Conservation (phyloP, 2,113 vertebrate genomes). For the Bubo bubo region DNA sequence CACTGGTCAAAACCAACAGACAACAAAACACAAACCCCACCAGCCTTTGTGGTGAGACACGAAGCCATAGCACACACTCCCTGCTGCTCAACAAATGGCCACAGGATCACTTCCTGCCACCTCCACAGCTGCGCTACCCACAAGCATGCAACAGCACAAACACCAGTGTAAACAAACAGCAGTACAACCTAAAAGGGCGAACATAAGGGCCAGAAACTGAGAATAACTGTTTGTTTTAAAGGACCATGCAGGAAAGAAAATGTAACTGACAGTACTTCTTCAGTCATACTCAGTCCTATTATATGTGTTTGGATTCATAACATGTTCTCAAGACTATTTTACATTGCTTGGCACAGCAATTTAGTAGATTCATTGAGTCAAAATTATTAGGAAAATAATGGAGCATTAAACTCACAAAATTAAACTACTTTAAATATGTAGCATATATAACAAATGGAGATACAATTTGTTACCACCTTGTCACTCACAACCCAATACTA, state of each 20-base stretch:
- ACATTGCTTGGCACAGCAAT: not conserved
- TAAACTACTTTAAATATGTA: not conserved
- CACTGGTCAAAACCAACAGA: not conserved
- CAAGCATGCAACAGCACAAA: not conserved
- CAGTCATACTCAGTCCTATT: not conserved
- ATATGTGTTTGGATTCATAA: not conserved
- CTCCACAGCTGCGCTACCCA: slow-evolving; percentile 1
- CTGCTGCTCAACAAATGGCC: not conserved
- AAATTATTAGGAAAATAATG: not conserved
- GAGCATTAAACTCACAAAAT: not conserved
- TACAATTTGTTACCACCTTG: not conserved
- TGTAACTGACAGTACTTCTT: not conserved
- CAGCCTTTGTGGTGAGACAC: not conserved
- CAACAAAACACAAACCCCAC: not conserved
- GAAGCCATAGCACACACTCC: not conserved
- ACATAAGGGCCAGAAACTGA: not conserved
- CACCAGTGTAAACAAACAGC: not conserved
- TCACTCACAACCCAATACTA: not conserved
- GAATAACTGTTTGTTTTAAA: not conserved
- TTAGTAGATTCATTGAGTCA: not conserved
- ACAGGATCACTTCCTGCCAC: not conserved
- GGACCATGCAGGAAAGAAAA: not conserved
- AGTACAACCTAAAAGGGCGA: not conserved
- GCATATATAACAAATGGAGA: not conserved
- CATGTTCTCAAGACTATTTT: not conserved